Evolutionary conservation across 2,888 invertebrate genomes (phyloP).

Genomic region (Priocnemis perturbator): DNA sequence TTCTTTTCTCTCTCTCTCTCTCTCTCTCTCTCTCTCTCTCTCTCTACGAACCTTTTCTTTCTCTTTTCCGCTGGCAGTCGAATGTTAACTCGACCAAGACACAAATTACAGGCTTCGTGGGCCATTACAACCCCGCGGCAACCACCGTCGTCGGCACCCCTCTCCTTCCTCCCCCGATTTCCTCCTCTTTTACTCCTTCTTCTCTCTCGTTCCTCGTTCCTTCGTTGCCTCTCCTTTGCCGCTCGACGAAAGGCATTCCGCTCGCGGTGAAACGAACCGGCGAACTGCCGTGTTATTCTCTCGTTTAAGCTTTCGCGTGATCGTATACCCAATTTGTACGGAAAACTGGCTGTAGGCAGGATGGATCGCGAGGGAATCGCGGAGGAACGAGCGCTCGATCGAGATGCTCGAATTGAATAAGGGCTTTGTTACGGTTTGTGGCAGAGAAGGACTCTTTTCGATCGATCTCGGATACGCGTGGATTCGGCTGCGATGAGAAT

Average conservation of each 20-base stretch:
- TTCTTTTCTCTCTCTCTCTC: too few species aligned
- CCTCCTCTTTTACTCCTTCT: background rate
- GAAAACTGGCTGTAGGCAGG: background rate
- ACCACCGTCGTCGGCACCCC: constrained; percentile 29
- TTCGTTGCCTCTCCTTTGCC: background rate
- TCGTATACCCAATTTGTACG: constrained; percentile 15
- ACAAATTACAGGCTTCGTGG: constrained; percentile 47
- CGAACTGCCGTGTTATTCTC: constrained; percentile 34
- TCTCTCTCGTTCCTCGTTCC: constrained; percentile 6
- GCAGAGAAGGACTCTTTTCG: background rate
- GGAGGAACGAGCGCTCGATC: too few species aligned
- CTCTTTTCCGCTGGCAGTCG: constrained; percentile 33
- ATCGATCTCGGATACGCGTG: too few species aligned
- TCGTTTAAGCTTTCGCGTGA: constrained; percentile 43
- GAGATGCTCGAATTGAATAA: too few species aligned
- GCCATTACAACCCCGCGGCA: constrained; percentile 48
- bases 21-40: constrained; percentile 21
- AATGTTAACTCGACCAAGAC: constrained; percentile 51
- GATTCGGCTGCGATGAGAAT: too few species aligned
- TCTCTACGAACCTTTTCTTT: constrained; percentile 31
- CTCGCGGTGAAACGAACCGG: constrained; percentile 26
- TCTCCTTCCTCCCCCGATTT: constrained; percentile 1
- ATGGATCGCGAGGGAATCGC: background rate
- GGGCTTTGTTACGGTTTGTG: background rate
- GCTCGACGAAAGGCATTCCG: constrained; percentile 13